Evolutionary conservation across 1,140 invertebrate genomes (phyloP).

Genomic region (Drosophila nikananu): DNA sequence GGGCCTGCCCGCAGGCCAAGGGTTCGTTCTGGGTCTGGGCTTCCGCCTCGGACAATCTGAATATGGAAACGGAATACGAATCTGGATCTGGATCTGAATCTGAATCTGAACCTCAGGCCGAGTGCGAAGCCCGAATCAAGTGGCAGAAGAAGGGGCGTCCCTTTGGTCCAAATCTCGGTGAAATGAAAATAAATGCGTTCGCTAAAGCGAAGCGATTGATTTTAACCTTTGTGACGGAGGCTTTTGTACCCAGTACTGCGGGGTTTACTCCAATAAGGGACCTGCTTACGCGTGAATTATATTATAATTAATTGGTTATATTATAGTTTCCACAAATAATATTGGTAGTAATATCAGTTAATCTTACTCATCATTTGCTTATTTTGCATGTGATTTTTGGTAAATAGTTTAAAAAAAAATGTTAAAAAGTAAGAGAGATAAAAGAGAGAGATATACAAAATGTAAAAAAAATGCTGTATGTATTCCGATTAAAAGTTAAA

Average conservation of each 20-base stretch:
- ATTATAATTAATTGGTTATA: neutral
- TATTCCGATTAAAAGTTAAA: too few species aligned
- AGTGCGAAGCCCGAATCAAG: slow-evolving; percentile 54
- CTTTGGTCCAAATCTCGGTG: slow-evolving; percentile 56
- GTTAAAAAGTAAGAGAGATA: too few species aligned
- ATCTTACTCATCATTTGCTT: too few species aligned
- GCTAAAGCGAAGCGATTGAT: slow-evolving; percentile 80
- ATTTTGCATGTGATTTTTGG: too few species aligned
- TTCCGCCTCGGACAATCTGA: slow-evolving; percentile 44
- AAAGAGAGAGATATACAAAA: too few species aligned
- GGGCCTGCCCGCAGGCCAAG: slow-evolving; percentile 45
- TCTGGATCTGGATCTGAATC: slow-evolving; percentile 15
- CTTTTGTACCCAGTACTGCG: neutral
- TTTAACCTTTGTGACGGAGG: slow-evolving; percentile 34
- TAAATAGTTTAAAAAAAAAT: too few species aligned
- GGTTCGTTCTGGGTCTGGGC: slow-evolving; percentile 14
- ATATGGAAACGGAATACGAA: slow-evolving; percentile 31
- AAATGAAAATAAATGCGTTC: slow-evolving; percentile 84
- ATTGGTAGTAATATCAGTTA: too few species aligned
- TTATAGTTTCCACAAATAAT: too few species aligned
- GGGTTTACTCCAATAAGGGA: neutral
- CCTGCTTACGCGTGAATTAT: neutral
- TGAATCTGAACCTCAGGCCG: slow-evolving; percentile 21
- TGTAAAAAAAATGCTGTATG: too few species aligned
- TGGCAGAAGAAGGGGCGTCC: slow-evolving; percentile 29